phyloP scores from a whole-genome alignment of 2,888 invertebrate genomes.

The Euproctis similis region DNA sequence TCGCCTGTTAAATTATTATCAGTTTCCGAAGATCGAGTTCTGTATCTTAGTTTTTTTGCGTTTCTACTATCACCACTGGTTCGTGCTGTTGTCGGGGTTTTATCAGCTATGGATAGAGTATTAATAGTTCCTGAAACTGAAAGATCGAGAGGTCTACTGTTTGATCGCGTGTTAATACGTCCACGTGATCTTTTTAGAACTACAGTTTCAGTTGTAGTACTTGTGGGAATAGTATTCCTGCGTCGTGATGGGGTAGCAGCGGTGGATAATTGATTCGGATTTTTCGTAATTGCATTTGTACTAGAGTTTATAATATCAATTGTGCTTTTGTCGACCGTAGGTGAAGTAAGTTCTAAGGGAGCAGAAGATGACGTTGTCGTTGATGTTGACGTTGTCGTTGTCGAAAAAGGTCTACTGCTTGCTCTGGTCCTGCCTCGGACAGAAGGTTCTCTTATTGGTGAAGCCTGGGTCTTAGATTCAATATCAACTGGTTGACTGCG shows the following conservation, averaged over 20 bases:
- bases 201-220: conserved; percentile 36
- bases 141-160: conserved; percentile 42
- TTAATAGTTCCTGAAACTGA: conserved; percentile 57
- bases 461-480: conserved; percentile 26
- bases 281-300: conserved; percentile 42
- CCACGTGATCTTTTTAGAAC: conserved; percentile 35
- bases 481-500: conserved; percentile 40
- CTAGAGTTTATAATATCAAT: conserved; percentile 43
- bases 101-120: conserved; percentile 42
- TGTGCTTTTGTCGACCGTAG: conserved; percentile 40
- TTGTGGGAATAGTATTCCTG: conserved; percentile 36
- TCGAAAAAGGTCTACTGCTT: conserved; percentile 26
- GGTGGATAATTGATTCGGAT: conserved; percentile 31
- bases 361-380: conserved; percentile 29
- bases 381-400: conserved; percentile 3
- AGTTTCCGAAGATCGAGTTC: conserved; percentile 46
- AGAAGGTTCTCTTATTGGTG: conserved; percentile 34
- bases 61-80: conserved; percentile 42
- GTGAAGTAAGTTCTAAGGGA: conserved; percentile 31
- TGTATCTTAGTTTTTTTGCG: conserved; percentile 54
- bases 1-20: conserved; percentile 61
- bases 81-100: conserved; percentile 49
- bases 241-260: conserved; percentile 41
- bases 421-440: conserved; percentile 40
- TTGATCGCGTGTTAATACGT: conserved; percentile 42